phyloP scores from a whole-genome alignment of 2,888 invertebrate genomes.

The Scelioninae gen. 1 region DNA sequence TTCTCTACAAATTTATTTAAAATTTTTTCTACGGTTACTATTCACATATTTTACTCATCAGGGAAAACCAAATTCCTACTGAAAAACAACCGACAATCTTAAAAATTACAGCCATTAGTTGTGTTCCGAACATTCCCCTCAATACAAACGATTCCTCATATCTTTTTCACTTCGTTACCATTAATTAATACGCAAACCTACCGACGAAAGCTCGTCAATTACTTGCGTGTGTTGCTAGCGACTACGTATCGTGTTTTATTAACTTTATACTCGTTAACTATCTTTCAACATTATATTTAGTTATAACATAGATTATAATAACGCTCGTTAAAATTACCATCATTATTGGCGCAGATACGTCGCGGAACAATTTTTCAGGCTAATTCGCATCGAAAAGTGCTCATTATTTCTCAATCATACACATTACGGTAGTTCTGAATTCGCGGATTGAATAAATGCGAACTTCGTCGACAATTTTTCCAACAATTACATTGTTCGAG shows the following conservation, averaged over 20 bases:
- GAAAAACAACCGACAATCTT: no score
- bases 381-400: constrained; percentile 55
- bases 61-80: no score
- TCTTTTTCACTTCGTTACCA: constrained; percentile 54
- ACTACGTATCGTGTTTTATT: constrained; percentile 48
- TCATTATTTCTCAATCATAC: constrained; percentile 61
- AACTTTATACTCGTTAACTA: constrained; percentile 60
- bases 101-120: no score
- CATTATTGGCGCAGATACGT: constrained; percentile 57
- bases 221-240: constrained; percentile 42
- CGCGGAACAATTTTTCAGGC: constrained; percentile 48
- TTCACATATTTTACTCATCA: no score
- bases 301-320: constrained; percentile 61
- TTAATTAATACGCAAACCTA: constrained; percentile 45
- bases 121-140: not conserved
- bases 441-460: constrained; percentile 37
- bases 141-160: constrained; percentile 2
- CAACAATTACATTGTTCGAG: not conserved
- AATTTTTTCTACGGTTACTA: no score
- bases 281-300: constrained; percentile 45
- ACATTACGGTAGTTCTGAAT: constrained; percentile 32
- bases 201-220: constrained; percentile 47
- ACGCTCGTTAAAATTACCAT: constrained; percentile 56
- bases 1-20: no score
- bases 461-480: constrained; percentile 6